Base-by-base conservation (phyloP, 1,140 invertebrate genomes). In the Onthophagus taurus region DNA sequence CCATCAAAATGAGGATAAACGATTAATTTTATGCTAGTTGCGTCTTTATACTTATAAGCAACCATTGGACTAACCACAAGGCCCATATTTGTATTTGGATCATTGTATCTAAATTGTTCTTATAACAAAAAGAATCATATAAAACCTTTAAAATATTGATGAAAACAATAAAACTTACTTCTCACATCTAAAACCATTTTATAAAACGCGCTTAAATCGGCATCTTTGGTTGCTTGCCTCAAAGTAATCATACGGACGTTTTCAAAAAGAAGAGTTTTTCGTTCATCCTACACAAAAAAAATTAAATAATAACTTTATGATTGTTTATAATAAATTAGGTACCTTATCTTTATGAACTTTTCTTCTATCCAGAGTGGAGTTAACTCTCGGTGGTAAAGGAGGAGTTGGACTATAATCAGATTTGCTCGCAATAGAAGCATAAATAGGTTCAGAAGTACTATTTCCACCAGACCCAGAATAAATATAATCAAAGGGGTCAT, bases 401-500 rank as follows among this genome's bases (percentile, higher is more conserved):
- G 76, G 66, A 42, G 72, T 67, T 37, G 41, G 31, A 7, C 29
- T 43, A 4, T 16, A 20, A 8, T 43, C 29, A 5, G 41, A 43
- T 9, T 21, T 31, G 3, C 16, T n/a, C 5, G 23, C 38, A 20
- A 43, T 43, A 18, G 41, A 31, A 30, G 45, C 82, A 62, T 88
- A 88, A 34, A 85, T 73, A 3, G 83, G 81, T 64, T 85, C 79
- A 14, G 82, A 83, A 19, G 53, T 37, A 54, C 78, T 81, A 48
- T 79, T 75, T 49, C 80, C 78, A 54, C 78, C 78, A 36, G 74
- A 79, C 63, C 78, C 79, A 20, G 67, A 64, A 55, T 88, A 86
- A 59, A 89, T 74, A 52, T 86, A 89, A 63, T 91, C 86, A 50
- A 89, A 78, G 3, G 85, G 86, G 66, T 91, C 85, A 59, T 86